Conservation (phyloP, 2,888 invertebrate species). For the Dynastes maya region DNA sequence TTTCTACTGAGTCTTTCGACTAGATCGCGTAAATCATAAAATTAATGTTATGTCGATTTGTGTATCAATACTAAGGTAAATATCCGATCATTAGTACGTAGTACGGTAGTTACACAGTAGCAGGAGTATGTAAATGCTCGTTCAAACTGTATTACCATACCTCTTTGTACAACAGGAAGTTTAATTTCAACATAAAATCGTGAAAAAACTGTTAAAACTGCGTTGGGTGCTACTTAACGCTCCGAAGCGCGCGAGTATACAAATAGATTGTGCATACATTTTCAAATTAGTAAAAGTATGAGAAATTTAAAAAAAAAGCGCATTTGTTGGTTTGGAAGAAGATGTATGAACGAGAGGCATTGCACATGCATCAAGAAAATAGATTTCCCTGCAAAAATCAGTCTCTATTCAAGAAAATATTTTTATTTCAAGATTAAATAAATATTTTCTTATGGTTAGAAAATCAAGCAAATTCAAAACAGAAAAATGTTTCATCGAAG, state of each 20-base stretch:
- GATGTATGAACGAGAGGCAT: too few species aligned
- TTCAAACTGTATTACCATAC: slow-evolving; percentile 24
- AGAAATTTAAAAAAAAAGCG: not conserved
- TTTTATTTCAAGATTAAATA: too few species aligned
- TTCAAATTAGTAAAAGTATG: slow-evolving; percentile 26
- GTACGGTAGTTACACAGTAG: not conserved
- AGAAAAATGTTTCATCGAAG: too few species aligned
- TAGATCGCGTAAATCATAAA: not conserved
- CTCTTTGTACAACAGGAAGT: slow-evolving; percentile 35
- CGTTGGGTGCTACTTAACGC: slow-evolving; percentile 24
- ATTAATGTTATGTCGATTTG: slow-evolving; percentile 15
- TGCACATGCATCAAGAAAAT: too few species aligned
- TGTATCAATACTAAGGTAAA: slow-evolving; percentile 20
- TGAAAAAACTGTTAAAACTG: slow-evolving; percentile 32
- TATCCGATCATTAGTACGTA: slow-evolving; percentile 9
- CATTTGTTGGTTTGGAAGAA: too few species aligned
- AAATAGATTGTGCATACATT: slow-evolving; percentile 27
- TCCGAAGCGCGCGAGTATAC: slow-evolving; percentile 7
- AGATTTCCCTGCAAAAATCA: too few species aligned
- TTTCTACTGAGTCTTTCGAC: too few species aligned
- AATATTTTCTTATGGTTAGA: too few species aligned
- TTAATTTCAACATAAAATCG: slow-evolving; percentile 24
- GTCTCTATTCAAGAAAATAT: too few species aligned
- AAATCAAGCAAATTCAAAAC: too few species aligned
- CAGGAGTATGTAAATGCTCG: slow-evolving; percentile 3